phyloP scores from a whole-genome alignment of 2,113 vertebrate species.

The Chaetodon auriga region DNA sequence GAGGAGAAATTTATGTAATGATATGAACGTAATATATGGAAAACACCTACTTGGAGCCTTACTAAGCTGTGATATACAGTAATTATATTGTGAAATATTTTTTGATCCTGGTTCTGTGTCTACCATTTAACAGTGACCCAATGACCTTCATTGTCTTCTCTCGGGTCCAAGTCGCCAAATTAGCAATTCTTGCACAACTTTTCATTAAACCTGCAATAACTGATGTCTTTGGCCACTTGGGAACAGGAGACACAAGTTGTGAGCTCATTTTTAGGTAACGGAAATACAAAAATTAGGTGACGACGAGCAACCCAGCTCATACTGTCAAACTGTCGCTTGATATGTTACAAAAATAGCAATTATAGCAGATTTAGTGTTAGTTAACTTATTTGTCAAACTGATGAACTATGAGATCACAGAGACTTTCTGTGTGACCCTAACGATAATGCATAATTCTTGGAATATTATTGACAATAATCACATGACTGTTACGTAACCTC shows the following conservation, averaged over 20 bases:
- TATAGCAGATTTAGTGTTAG: not conserved
- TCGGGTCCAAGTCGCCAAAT: not conserved
- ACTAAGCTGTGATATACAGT: not conserved
- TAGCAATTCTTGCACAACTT: not conserved
- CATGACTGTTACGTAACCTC: not conserved
- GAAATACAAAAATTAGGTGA: too few species aligned
- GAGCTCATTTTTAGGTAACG: too few species aligned
- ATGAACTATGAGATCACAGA: not conserved
- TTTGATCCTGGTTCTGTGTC: not conserved
- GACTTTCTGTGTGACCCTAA: not conserved
- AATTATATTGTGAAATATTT: not conserved
- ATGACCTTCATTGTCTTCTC: not conserved
- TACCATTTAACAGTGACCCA: not conserved
- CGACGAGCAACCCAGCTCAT: not conserved
- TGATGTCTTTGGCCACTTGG: not conserved
- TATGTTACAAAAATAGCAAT: not conserved
- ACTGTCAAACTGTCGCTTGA: not conserved
- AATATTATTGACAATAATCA: constrained; percentile 8
- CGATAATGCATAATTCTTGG: not conserved
- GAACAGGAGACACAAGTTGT: too few species aligned
- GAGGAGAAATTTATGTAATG: not conserved
- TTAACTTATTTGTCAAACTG: not conserved
- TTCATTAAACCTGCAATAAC: not conserved
- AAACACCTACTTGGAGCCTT: not conserved
- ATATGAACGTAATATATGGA: too few species aligned